These are phyloP conservation scores for Zoroaster sp. DNA, from an alignment of 53 echinoderm and acorn worm species.

Conservation along the genomic window DNA sequence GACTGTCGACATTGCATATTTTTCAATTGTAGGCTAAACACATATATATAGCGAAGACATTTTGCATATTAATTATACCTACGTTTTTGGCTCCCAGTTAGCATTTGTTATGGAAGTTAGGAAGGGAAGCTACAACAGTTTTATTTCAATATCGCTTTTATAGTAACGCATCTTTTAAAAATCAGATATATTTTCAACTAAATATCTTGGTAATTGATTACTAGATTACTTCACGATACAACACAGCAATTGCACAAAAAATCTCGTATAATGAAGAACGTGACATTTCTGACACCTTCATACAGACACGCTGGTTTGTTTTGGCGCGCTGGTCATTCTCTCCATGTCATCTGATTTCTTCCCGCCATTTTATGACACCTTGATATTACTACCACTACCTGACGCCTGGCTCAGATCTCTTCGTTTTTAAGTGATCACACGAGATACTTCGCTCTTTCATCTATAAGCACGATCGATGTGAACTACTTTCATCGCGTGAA, in stretches of 20 bases:
- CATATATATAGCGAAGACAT: no score
- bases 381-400: constrained; percentile 9
- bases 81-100: no score
- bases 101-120: no score
- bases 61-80: no score
- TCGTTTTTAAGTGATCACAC: not conserved
- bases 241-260: not conserved
- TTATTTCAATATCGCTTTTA: no score
- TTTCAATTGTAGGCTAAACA: no score
- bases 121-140: no score
- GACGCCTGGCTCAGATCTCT: no score
- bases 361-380: constrained; percentile 40
- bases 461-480: not conserved
- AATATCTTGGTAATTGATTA: not conserved
- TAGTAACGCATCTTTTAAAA: no score
- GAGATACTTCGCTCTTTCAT: not conserved
- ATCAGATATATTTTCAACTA: no score
- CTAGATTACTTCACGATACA: not conserved
- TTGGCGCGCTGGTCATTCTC: not conserved
- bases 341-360: not conserved
- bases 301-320: not conserved
- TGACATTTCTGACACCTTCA: not conserved
- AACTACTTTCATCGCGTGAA: not conserved
- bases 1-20: no score
- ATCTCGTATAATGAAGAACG: not conserved